Base-by-base conservation (phyloP, 2,888 invertebrate genomes). In the Agonopterix arenella region DNA sequence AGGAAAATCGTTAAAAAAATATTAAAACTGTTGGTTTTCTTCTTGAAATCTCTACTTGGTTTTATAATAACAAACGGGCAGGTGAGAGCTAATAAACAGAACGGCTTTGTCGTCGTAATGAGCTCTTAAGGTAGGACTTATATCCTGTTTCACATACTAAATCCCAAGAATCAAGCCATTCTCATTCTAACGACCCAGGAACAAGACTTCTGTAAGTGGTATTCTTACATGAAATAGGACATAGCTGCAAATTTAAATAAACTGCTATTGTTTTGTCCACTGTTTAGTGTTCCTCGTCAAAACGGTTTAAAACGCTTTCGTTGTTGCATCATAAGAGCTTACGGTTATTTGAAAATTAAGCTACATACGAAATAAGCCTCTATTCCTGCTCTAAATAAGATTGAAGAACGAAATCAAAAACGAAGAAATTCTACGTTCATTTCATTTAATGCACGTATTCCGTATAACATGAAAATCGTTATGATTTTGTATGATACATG, bases 81-180 rank as follows among this genome's bases (percentile, higher is more conserved):
- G 78, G 74, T 76, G 71, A 63, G 68, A 68, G 69, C 66, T 73
- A 76, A 76, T 77, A 77, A 77, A 73, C 70, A 68, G 65, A 69
- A 67, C 60, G 67, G 71, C 69, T 76, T 75, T 78, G 73, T 73
- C 68, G 61, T 55, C 64, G 61, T 76, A 77, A 77, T 71, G 76
- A 77, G 70, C 69, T 76, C 68, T 65, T 43, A 68, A 70, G 65
- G 66, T 57, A 64, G 58, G 66, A 66, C 66, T 72, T 64, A 28
- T 28, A 28, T 5, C 28, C 28, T 5, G 7, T 28, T 28, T 28
- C 28, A 28, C 62, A 60, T 61, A 47, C 16, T 41, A 11, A 45
- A 40, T 46, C 46, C n/a, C 13, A 8, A 8, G 9, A 38, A n/a
- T 7, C 11, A 44, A 48, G n/a, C 38, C 8, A 16, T 46, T 36